Evolutionary conservation across 64 coral and sea anemone species (phyloP).

Genomic region (Cladopsammia gracilis): DNA sequence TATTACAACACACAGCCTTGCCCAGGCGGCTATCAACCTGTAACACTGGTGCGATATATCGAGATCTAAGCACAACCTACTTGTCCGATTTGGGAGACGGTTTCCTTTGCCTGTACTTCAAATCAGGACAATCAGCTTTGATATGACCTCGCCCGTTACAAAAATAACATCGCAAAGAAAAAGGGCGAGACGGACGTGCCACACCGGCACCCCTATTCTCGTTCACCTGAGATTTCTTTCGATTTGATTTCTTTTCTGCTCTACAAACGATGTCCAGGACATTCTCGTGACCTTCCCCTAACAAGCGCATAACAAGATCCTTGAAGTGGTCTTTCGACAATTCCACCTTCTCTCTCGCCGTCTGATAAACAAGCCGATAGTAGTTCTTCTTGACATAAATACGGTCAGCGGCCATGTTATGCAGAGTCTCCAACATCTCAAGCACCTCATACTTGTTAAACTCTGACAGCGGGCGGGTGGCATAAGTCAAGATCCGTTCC

Average conservation of each 20-base stretch:
- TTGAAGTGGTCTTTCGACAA: constrained; percentile 27
- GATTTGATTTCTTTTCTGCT: constrained; percentile 18
- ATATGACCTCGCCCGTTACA: no score
- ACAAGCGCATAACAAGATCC: constrained; percentile 29
- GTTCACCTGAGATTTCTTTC: neutral
- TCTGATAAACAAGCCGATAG: constrained; percentile 37
- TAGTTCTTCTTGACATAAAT: neutral
- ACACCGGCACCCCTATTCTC: constrained; percentile 8
- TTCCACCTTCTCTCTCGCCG: constrained; percentile 1
- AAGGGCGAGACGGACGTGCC: no score
- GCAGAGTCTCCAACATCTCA: constrained; percentile 3
- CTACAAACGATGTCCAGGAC: constrained; percentile 6
- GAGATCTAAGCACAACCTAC: no score
- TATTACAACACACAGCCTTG: no score
- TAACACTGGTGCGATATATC: no score
- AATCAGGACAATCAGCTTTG: no score
- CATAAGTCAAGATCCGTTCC: no score
- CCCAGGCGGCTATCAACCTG: no score
- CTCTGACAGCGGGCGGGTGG: no score
- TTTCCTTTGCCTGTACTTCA: no score
- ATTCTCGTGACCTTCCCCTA: constrained; percentile 27
- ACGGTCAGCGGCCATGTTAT: neutral
- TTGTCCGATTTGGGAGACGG: no score
- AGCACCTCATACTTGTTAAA: neutral
- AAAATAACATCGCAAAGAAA: no score